These are phyloP conservation scores for Trichomycterus rosablanca DNA, from an alignment of 2,113 vertebrate species.

Conservation along the genomic window DNA sequence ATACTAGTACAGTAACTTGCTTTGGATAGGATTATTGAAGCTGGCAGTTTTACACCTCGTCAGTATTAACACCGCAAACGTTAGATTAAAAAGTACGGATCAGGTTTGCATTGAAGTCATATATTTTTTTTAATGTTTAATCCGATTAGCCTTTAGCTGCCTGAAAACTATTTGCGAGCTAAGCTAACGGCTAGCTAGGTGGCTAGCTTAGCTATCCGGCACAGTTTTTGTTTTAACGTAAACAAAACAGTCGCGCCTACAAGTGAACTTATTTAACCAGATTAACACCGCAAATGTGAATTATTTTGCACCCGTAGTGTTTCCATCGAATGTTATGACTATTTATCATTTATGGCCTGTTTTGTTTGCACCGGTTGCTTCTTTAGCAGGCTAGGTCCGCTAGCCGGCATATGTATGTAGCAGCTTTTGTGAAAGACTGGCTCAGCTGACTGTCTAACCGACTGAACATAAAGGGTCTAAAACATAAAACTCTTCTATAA, in stretches of 20 bases:
- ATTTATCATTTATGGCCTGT: neutral
- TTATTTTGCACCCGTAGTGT: neutral
- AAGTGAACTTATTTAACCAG: neutral
- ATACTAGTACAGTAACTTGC: too few species aligned
- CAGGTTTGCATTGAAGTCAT: too few species aligned
- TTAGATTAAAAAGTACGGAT: too few species aligned
- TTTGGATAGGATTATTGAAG: too few species aligned
- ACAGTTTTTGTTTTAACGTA: neutral
- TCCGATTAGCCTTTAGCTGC: constrained; percentile 14
- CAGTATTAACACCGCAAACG: too few species aligned
- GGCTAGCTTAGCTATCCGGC: constrained; percentile 9
- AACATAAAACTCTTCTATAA: too few species aligned
- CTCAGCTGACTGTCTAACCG: too few species aligned
- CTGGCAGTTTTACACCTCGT: too few species aligned
- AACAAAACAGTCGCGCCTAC: neutral
- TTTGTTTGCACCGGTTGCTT: constrained; percentile 22
- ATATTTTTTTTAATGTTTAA: constrained; percentile 3
- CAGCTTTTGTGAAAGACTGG: constrained; percentile 26
- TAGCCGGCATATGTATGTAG: constrained; percentile 15
- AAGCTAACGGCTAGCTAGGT: constrained; percentile 39
- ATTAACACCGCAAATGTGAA: too few species aligned
- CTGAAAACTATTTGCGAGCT: constrained; percentile 30
- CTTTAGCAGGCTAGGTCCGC: constrained; percentile 10
- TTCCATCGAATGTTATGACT: too few species aligned
- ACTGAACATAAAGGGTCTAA: too few species aligned